Conservation (phyloP, 2,888 invertebrate species). For the Mystacides longicornis region DNA sequence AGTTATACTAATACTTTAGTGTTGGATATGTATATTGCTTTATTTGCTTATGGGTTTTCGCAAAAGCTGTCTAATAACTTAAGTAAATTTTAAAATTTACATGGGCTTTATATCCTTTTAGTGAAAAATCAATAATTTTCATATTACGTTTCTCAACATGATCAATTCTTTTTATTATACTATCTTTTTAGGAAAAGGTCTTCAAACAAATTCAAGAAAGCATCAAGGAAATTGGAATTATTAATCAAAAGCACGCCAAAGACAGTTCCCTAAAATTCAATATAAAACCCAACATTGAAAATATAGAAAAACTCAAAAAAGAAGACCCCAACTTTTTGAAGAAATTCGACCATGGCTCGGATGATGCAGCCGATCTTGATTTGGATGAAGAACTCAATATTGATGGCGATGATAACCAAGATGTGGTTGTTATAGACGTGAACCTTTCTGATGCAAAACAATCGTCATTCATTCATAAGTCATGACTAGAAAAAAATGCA, state of each 20-base stretch:
- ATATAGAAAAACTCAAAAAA: slow-evolving; percentile 4
- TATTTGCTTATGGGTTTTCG: too few relatives aligned
- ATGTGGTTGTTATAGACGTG: neutral
- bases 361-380: neutral
- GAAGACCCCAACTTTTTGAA: neutral
- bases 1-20: too few relatives aligned
- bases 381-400: too few relatives aligned
- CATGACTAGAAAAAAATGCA: slow-evolving; percentile 22
- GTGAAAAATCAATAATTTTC: too few relatives aligned
- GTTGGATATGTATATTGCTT: too few relatives aligned
- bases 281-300: slow-evolving; percentile 45
- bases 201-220: slow-evolving; percentile 49
- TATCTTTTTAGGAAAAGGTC: slow-evolving; percentile 52
- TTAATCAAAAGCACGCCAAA: slow-evolving; percentile 58
- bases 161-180: too few relatives aligned
- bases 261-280: slow-evolving; percentile 56
- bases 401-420: neutral
- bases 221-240: slow-evolving; percentile 44
- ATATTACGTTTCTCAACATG: neutral
- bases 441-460: neutral
- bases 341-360: neutral
- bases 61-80: too few relatives aligned
- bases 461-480: slow-evolving; percentile 4
- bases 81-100: too few relatives aligned
- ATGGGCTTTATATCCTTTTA: too few relatives aligned